Percentiles rank a stretch among this genome's conserved stretches.
These are phyloP conservation scores for Hippocampus abdominalis DNA, from an alignment of 2,113 vertebrate genomes.

Conservation along the genomic window DNA sequence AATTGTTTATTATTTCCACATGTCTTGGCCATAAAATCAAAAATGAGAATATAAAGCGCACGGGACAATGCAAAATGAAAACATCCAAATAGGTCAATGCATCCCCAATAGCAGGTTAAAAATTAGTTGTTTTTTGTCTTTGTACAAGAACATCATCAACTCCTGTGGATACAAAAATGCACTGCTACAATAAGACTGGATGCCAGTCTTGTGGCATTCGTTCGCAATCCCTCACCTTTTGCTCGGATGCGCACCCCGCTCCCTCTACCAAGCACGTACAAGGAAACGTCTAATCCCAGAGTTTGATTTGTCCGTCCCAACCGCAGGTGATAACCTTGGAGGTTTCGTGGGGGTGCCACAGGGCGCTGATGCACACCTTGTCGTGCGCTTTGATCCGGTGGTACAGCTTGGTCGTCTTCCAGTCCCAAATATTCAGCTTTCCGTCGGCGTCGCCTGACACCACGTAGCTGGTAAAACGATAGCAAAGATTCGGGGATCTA, in stretches of 20 bases:
- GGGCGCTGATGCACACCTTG: conserved; percentile 95
- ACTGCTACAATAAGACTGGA: conserved; percentile 64
- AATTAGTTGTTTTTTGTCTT: conserved; percentile 18
- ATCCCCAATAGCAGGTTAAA: background rate
- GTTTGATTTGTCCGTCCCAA: conserved; percentile 97
- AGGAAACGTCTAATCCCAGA: conserved; percentile 82
- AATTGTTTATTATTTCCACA: conserved; percentile 61
- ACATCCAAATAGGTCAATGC: conserved; percentile 3
- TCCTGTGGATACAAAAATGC: conserved; percentile 44
- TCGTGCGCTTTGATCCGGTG: conserved; percentile 96
- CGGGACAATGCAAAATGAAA: conserved; percentile 10
- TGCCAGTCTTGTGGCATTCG: conserved; percentile 67
- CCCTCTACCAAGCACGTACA: too few species aligned
- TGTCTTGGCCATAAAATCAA: conserved; percentile 24
- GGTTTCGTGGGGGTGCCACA: conserved; percentile 98
- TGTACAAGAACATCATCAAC: conserved; percentile 25
- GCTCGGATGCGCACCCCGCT: too few species aligned
- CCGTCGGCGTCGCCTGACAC: conserved; percentile 99
- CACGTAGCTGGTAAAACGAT: conserved; percentile 79
- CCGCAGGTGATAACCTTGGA: conserved; percentile 98
- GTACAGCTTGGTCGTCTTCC: conserved; percentile 99
- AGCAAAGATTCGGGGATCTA: conserved; percentile 10
- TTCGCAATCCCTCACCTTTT: conserved; percentile 3
- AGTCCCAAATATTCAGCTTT: conserved; percentile 98
- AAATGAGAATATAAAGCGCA: background rate